phyloP scores from a whole-genome alignment of 2,113 vertebrate species.

The Oncorhynchus masou region DNA sequence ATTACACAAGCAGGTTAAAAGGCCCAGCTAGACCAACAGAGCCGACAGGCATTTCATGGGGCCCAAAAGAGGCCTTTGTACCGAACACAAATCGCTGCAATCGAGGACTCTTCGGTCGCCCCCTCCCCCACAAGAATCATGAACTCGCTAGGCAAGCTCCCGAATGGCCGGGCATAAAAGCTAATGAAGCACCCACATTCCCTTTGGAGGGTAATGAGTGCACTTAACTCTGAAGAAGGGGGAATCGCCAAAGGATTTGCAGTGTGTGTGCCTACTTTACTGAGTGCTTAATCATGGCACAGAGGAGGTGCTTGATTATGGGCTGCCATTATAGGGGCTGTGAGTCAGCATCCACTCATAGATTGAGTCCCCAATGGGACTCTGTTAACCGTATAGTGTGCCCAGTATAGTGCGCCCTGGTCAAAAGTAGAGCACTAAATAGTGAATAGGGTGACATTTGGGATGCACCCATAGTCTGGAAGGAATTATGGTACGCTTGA shows the following conservation, averaged over 20 bases:
- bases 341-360: constrained; percentile 61
- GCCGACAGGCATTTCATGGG: neutral
- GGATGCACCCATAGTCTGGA: constrained; percentile 46
- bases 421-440: too few relatives aligned
- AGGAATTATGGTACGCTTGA: constrained; percentile 63
- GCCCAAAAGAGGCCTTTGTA: neutral
- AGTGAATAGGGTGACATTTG: constrained; percentile 12
- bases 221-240: constrained; percentile 68
- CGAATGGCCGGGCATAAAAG: constrained; percentile 49
- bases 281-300: constrained; percentile 66
- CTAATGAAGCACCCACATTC: constrained; percentile 70
- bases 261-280: constrained; percentile 65
- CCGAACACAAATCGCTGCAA: constrained; percentile 37
- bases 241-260: constrained; percentile 66
- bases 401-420: too few relatives aligned
- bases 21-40: neutral
- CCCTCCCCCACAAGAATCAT: constrained; percentile 53
- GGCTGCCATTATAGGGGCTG: constrained; percentile 67
- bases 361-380: too few relatives aligned
- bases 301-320: constrained; percentile 65
- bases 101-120: constrained; percentile 54
- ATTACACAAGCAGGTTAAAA: neutral
- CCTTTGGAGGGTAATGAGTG: constrained; percentile 65
- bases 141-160: constrained; percentile 47
- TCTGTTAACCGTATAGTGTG: too few relatives aligned